Conservation (phyloP, 2,888 invertebrate genomes). For the Cataglyphis altisquamis region DNA sequence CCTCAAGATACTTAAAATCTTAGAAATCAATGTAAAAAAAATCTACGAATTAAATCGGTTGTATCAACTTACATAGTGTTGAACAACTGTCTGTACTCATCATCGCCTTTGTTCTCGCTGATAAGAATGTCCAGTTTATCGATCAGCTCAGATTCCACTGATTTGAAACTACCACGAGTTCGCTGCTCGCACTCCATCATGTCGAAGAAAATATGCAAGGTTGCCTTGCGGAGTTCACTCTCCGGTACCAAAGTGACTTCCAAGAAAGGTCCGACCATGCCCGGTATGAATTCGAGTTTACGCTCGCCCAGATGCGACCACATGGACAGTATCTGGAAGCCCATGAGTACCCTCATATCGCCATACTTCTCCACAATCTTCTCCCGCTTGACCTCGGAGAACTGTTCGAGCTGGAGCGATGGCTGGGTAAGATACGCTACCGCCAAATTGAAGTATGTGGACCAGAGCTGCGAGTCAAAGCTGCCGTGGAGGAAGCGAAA, state of each 20-base stretch:
- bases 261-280: constrained; percentile 97
- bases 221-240: constrained; percentile 94
- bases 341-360: constrained; percentile 97
- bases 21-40: neutral
- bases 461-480: constrained; percentile 89
- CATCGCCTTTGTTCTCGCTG: constrained; percentile 97
- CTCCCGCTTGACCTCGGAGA: constrained; percentile 92
- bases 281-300: constrained; percentile 95
- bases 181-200: constrained; percentile 97
- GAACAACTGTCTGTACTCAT: constrained; percentile 96
- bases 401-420: constrained; percentile 93
- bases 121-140: constrained; percentile 97
- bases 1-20: neutral
- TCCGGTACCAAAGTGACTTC: constrained; percentile 97
- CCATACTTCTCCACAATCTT: constrained; percentile 93
- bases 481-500: constrained; percentile 92
- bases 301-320: constrained; percentile 96
- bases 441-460: constrained; percentile 92
- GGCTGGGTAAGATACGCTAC: constrained; percentile 94
- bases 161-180: constrained; percentile 94
- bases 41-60: neutral
- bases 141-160: constrained; percentile 97
- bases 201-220: constrained; percentile 96
- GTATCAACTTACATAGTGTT: constrained; percentile 94
- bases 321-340: constrained; percentile 95